phyloP scores from a whole-genome alignment of 2,797 vertebrate genomes.

The Malurus splendens region DNA sequence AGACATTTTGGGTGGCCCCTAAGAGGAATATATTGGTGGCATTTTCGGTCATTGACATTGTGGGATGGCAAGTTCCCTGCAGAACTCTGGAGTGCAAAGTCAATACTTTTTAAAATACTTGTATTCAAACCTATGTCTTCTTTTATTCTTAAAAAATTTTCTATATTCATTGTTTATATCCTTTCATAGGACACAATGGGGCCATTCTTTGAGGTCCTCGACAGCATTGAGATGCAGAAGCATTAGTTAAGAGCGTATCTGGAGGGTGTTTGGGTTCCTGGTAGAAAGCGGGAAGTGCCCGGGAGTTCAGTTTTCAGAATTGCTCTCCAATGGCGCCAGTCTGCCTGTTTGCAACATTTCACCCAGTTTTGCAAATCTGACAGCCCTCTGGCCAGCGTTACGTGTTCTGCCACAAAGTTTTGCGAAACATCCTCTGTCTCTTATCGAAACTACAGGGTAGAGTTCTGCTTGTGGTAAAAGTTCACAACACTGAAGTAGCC shows the following conservation, averaged over 20 bases:
- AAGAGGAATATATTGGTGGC: slow-evolving; percentile 27
- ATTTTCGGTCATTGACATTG: slow-evolving; percentile 36
- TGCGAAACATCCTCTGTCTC: slow-evolving; percentile 55
- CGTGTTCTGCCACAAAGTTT: slow-evolving; percentile 52
- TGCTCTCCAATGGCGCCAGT: slow-evolving; percentile 48
- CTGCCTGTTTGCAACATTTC: slow-evolving; percentile 62
- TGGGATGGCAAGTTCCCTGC: slow-evolving; percentile 12
- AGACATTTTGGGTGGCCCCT: slow-evolving; percentile 67
- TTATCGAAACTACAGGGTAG: slow-evolving; percentile 56
- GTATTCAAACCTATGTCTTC: not conserved
- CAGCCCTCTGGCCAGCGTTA: slow-evolving; percentile 61
- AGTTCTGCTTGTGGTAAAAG: slow-evolving; percentile 61
- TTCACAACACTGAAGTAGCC: slow-evolving; percentile 15
- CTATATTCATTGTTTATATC: not conserved
- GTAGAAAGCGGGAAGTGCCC: not conserved
- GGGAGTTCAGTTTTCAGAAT: not conserved
- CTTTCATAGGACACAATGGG: not conserved
- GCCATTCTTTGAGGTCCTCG: not conserved
- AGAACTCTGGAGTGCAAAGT: not conserved
- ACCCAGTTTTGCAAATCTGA: slow-evolving; percentile 66
- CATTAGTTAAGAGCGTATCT: not conserved
- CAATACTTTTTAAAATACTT: not conserved
- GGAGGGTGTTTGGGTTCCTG: not conserved
- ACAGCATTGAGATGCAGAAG: not conserved
- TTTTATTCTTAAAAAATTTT: not conserved